Evolutionary conservation across 2,797 vertebrate species (phyloP).

Genomic region (Kryptolebias ocellatus): DNA sequence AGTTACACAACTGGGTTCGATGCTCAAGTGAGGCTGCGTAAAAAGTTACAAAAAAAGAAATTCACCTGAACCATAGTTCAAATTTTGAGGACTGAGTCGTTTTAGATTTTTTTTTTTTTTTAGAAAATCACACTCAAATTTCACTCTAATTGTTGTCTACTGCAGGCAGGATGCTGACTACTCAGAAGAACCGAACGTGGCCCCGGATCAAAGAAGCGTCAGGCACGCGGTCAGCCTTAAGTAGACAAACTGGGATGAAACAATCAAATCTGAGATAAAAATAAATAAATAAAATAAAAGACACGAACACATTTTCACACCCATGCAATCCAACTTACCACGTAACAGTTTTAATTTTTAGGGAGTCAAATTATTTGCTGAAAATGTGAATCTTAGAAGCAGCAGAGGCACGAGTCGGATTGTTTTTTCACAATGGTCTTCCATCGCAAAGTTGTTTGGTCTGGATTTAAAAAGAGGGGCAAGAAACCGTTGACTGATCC

Average conservation of each 20-base stretch:
- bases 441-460: conserved; percentile 62
- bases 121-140: no score
- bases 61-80: no score
- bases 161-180: not conserved
- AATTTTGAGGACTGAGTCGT: no score
- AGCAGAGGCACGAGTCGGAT: conserved; percentile 78
- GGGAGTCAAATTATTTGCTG: conserved; percentile 75
- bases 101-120: no score
- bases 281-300: conserved; percentile 23
- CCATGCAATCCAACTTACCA: conserved; percentile 80
- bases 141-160: no score
- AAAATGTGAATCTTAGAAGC: conserved; percentile 78
- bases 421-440: conserved; percentile 78
- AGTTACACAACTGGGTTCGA: no score
- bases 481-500: conserved; percentile 52
- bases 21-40: no score
- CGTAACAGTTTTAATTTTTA: conserved; percentile 69
- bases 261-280: conserved; percentile 74
- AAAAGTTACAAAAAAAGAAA: no score
- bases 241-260: conserved; percentile 33
- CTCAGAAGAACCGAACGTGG: not conserved
- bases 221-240: conserved; percentile 28
- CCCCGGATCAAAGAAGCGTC: conserved; percentile 10
- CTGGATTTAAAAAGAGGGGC: conserved; percentile 49
- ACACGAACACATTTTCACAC: conserved; percentile 44